Evolutionary conservation across 2,888 invertebrate genomes (phyloP).

Genomic region (Nezara viridula): DNA sequence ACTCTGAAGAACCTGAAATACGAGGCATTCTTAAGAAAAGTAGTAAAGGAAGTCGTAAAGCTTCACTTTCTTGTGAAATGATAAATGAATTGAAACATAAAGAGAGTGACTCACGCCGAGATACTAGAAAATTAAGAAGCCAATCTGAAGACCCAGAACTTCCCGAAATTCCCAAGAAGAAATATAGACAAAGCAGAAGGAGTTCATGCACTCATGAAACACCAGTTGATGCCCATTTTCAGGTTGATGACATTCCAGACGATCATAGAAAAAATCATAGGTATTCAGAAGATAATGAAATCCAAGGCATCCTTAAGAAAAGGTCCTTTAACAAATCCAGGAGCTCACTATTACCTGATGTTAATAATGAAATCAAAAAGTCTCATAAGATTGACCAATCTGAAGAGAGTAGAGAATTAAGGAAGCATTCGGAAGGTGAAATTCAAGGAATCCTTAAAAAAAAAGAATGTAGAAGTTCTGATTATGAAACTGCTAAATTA

Average conservation of each 20-base stretch:
- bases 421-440: constrained; percentile 4
- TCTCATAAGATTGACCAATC: neutral
- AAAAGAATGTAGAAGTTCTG: neutral
- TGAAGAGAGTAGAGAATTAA: neutral
- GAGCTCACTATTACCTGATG: neutral
- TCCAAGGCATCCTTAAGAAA: constrained; percentile 30
- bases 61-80: neutral
- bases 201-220: neutral
- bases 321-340: neutral
- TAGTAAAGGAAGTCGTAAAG: neutral
- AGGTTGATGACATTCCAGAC: constrained; percentile 10
- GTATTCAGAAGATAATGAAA: neutral
- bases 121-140: neutral
- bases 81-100: neutral
- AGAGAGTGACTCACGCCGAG: neutral
- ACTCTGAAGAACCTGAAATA: constrained; percentile 15
- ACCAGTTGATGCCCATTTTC: neutral
- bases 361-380: neutral
- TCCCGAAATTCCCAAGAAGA: constrained; percentile 33
- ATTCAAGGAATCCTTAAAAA: constrained; percentile 48
- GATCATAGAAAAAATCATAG: neutral
- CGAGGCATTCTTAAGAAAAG: constrained; percentile 36
- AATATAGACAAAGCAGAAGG: neutral
- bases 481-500: neutral
- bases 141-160: constrained; percentile 44